Conservation (phyloP, 2,888 invertebrate genomes). For the Acleris sparsana region DNA sequence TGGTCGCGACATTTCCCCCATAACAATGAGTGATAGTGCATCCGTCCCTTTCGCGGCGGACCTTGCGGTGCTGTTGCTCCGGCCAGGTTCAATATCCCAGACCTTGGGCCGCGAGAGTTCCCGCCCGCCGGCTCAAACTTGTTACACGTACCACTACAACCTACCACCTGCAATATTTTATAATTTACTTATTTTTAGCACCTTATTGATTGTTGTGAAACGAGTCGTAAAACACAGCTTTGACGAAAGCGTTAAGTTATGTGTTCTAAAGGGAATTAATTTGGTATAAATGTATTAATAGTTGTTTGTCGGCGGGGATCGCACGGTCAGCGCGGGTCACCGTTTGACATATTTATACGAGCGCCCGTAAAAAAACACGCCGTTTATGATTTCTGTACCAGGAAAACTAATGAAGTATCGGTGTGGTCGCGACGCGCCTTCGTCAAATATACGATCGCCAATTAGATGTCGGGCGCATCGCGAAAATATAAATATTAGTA, state of each 20-base stretch:
- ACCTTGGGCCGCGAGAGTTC: constrained; percentile 75
- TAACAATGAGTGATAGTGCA: constrained; percentile 80
- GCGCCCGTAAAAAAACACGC: constrained; percentile 65
- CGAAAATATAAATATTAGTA: constrained; percentile 84
- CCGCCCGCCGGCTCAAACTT: constrained; percentile 68
- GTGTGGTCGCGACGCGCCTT: constrained; percentile 72
- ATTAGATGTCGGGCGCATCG: constrained; percentile 82
- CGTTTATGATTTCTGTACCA: constrained; percentile 77
- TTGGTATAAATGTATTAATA: constrained; percentile 47
- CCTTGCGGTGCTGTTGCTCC: constrained; percentile 75
- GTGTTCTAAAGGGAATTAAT: constrained; percentile 54
- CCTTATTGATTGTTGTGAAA: constrained; percentile 53
- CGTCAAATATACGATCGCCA: constrained; percentile 74
- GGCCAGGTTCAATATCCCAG: constrained; percentile 82
- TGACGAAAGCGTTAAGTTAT: constrained; percentile 37
- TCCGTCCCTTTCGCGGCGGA: constrained; percentile 76
- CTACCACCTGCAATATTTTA: constrained; percentile 71
- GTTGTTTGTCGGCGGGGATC: constrained; percentile 57
- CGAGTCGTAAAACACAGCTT: constrained; percentile 41
- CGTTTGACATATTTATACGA: constrained; percentile 64
- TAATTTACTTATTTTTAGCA: constrained; percentile 68
- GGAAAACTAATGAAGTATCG: constrained; percentile 79
- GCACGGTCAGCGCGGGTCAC: constrained; percentile 57
- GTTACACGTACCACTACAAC: constrained; percentile 58
- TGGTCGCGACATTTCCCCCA: constrained; percentile 77